These are phyloP conservation scores for Tenthredo amoena DNA, from an alignment of 2,888 invertebrate species.

Conservation along the genomic window DNA sequence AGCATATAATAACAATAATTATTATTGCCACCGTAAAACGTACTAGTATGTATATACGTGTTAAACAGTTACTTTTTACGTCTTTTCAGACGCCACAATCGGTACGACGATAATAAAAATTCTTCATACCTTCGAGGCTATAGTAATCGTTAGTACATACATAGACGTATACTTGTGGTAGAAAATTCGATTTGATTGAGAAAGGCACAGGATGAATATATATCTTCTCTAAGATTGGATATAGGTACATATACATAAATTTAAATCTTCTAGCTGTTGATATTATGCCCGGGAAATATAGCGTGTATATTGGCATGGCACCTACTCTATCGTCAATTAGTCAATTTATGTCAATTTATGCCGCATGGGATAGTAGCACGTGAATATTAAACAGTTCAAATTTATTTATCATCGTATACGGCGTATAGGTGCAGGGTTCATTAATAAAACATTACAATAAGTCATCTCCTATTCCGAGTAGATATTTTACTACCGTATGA, in stretches of 20 bases:
- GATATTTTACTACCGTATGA: background rate
- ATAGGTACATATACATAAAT: background rate
- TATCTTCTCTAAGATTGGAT: background rate
- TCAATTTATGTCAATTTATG: conserved; percentile 5
- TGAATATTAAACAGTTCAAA: background rate
- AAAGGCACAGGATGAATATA: background rate
- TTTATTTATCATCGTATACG: background rate
- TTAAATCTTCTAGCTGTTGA: background rate
- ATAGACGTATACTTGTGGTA: background rate
- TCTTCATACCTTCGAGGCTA: background rate
- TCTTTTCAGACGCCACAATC: conserved; percentile 3
- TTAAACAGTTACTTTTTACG: conserved; percentile 35
- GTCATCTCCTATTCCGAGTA: background rate
- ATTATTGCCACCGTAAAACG: background rate
- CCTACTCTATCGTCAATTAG: background rate
- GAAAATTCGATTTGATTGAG: background rate
- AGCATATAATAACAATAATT: background rate
- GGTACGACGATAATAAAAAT: background rate
- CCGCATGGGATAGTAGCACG: background rate
- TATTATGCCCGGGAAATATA: background rate
- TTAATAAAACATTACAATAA: conserved; percentile 21
- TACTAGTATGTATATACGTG: background rate
- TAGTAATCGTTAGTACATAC: background rate
- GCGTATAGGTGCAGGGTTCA: background rate
- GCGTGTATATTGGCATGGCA: background rate